phyloP scores from a whole-genome alignment of 64 coral and sea anemone species.

The Astreopora myriophthalma region DNA sequence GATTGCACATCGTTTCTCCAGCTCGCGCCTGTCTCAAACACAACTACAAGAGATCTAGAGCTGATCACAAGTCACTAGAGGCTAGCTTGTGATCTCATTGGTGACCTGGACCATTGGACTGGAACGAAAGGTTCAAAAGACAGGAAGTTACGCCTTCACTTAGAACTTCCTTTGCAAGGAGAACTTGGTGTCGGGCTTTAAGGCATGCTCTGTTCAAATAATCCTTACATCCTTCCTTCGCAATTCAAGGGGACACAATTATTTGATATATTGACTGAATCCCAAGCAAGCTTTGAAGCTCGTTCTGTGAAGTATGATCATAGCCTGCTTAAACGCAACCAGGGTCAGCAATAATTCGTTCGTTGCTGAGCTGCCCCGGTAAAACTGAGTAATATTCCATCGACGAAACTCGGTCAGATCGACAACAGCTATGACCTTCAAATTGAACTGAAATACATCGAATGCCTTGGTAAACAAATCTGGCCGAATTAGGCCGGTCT shows the following conservation, averaged over 20 bases:
- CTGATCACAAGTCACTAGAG: too few relatives aligned
- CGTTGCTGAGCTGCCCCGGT: too few relatives aligned
- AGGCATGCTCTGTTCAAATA: neutral
- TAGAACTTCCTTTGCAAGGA: neutral
- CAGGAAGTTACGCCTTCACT: neutral
- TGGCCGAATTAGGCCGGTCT: neutral
- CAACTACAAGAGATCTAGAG: too few relatives aligned
- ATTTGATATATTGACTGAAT: neutral
- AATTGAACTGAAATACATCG: neutral
- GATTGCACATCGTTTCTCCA: too few relatives aligned
- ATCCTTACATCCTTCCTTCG: neutral
- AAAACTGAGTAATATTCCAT: neutral
- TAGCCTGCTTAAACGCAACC: too few relatives aligned
- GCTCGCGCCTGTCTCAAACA: too few relatives aligned
- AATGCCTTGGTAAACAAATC: neutral
- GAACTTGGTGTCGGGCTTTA: neutral
- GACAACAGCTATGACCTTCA: neutral
- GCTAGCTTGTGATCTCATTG: neutral
- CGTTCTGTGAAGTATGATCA: neutral
- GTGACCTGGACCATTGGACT: neutral
- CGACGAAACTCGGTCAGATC: neutral
- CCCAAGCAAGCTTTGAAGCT: neutral
- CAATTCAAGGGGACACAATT: neutral
- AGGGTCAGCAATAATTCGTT: too few relatives aligned
- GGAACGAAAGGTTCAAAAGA: neutral